Evolutionary conservation across 2,888 invertebrate species (phyloP).

Genomic region (Torymus texanus): DNA sequence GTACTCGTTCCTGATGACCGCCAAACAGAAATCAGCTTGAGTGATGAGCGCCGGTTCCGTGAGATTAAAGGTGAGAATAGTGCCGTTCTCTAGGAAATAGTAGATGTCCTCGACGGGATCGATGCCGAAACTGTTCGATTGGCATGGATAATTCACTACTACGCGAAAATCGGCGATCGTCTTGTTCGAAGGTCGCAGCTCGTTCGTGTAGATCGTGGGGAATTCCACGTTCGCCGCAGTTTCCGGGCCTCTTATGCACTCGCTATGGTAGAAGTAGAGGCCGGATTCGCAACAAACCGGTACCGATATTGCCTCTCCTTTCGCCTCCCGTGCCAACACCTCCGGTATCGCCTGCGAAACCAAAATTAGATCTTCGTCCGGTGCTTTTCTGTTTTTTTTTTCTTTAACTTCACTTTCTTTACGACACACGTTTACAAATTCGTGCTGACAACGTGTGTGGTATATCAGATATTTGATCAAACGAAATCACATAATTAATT

Average conservation of each 20-base stretch:
- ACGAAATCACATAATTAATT: too few species aligned
- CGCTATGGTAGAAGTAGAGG: conserved; percentile 48
- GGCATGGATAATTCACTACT: conserved; percentile 62
- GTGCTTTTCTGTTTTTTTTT: too few species aligned
- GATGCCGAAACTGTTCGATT: conserved; percentile 54
- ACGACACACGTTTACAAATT: too few species aligned
- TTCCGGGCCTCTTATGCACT: background rate
- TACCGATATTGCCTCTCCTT: conserved; percentile 41
- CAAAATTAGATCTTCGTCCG: background rate
- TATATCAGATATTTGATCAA: too few species aligned
- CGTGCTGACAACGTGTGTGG: too few species aligned
- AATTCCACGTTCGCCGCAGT: background rate
- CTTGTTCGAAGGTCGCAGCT: conserved; percentile 43
- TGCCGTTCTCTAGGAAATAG: conserved; percentile 63
- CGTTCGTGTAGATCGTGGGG: conserved; percentile 19
- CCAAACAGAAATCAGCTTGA: conserved; percentile 62
- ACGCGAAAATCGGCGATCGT: conserved; percentile 49
- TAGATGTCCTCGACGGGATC: conserved; percentile 58
- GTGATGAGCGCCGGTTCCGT: conserved; percentile 15
- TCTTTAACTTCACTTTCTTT: too few species aligned
- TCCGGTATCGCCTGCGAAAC: conserved; percentile 10
- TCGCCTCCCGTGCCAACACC: background rate
- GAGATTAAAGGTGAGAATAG: conserved; percentile 56
- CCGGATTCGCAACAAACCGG: conserved; percentile 64
- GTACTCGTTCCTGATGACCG: conserved; percentile 42